Base-by-base conservation (phyloP, 2,113 vertebrate genomes). In the Silurus meridionalis region DNA sequence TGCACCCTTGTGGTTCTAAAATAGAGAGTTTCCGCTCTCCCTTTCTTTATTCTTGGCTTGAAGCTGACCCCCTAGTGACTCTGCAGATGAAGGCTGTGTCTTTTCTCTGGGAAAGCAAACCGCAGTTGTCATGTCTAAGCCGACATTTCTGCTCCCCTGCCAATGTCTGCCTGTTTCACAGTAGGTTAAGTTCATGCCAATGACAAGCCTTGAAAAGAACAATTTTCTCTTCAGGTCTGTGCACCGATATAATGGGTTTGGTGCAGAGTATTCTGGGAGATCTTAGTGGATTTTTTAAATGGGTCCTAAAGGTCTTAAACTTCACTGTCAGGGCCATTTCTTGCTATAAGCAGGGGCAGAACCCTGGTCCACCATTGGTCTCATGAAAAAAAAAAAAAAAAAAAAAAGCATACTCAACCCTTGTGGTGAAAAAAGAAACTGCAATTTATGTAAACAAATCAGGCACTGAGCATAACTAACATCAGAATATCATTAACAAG, bases 61-160 rank as follows among this genome's bases (percentile, higher is more conserved):
- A 23, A 53, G 9, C 60, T 61, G 72, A 89, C 85, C 85, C 81
- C 21, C 58, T 57, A 11, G 63, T 15, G 78, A 58, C 66, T 58
- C n/a, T 61, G 88, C 69, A 79, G 85, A 89, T 85, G 82, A 87
- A 69, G 61, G 78, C 55, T 75, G 25, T 52, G 82, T 78, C 69
- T 48, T 25, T 69, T 84, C 53, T 23, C 23, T 63, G 19, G 53
- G 82, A 84, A 77, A 83, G 67, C 58, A 81, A 86, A 78, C 82
- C 5, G 61, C 67, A 7, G 67, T 82, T 48, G 57, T n/a, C 85
- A 53, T 46, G 61, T 80, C 60, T 84, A 79, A 50, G 48, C 61
- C 23, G 37, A 28, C 60, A 10, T 55, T 9, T 13, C 37, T 63
- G 53, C 19, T 66, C 37, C 17, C 17, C 57, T 53, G 71, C 61